These are phyloP conservation scores for Tiliqua scincoides DNA, from an alignment of 2,113 vertebrate genomes.

Conservation along the genomic window DNA sequence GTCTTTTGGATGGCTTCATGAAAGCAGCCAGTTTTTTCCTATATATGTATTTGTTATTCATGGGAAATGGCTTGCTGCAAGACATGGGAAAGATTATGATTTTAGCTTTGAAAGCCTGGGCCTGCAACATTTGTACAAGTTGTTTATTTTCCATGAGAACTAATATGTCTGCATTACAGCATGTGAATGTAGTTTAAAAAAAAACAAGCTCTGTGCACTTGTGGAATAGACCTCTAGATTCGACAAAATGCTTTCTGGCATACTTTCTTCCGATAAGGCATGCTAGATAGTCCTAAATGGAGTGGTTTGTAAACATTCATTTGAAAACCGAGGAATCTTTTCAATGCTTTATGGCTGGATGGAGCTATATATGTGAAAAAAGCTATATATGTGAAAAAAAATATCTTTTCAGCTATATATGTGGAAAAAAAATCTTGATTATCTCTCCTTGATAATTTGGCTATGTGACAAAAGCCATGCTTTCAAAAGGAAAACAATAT, in stretches of 20 bases:
- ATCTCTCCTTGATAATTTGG: neutral
- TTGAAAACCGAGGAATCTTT: neutral
- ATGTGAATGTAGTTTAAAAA: conserved; percentile 9
- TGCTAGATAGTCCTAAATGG: neutral
- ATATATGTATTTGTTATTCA: neutral
- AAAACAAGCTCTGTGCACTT: neutral
- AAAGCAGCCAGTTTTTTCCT: neutral
- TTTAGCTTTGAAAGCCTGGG: conserved; percentile 5
- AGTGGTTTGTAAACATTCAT: neutral
- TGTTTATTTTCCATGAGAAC: conserved; percentile 23
- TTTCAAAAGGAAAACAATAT: neutral
- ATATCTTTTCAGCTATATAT: no score
- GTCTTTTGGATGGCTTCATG: neutral
- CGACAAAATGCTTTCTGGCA: neutral
- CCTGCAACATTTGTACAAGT: neutral
- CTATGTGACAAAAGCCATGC: neutral
- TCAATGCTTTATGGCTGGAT: neutral
- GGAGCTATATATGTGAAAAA: neutral
- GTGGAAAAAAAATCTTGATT: no score
- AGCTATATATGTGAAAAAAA: no score
- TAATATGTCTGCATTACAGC: neutral
- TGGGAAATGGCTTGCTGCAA: neutral
- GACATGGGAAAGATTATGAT: neutral
- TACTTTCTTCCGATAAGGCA: neutral
- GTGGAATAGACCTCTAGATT: neutral